Evolutionary conservation across 2,888 invertebrate genomes (phyloP).

Genomic region (Acrobasis suavella): DNA sequence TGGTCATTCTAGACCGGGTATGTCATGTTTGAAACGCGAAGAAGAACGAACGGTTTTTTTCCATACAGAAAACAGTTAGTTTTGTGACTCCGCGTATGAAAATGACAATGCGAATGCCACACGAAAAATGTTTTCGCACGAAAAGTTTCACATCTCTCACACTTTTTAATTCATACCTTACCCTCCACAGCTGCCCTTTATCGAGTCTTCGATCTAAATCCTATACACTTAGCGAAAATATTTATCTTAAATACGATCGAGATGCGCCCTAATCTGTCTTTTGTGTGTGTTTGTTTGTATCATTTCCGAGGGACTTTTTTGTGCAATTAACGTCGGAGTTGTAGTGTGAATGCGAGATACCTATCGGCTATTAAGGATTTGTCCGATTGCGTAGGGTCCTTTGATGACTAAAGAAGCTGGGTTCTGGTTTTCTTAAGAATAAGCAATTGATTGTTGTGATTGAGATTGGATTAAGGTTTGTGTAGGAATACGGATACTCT

Average conservation of each 20-base stretch:
- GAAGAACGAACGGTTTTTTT: too few relatives aligned
- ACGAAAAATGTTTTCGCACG: too few relatives aligned
- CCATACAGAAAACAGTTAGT: too few relatives aligned
- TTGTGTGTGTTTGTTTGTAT: slow-evolving; percentile 73
- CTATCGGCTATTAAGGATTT: slow-evolving; percentile 43
- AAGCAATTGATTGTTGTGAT: slow-evolving; percentile 12
- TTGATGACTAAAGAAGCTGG: slow-evolving; percentile 29
- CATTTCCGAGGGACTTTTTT: slow-evolving; percentile 65
- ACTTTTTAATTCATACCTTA: not conserved
- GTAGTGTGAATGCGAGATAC: slow-evolving; percentile 62
- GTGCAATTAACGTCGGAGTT: slow-evolving; percentile 74
- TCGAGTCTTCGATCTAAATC: slow-evolving; percentile 72
- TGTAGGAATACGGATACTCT: too few relatives aligned
- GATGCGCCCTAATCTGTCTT: slow-evolving; percentile 77
- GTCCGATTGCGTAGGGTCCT: slow-evolving; percentile 49
- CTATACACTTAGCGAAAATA: slow-evolving; percentile 75
- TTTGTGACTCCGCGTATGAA: too few relatives aligned
- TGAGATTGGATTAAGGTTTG: not conserved
- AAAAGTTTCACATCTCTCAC: not conserved
- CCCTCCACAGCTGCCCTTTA: slow-evolving; percentile 71
- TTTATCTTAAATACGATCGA: slow-evolving; percentile 80
- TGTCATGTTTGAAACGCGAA: too few relatives aligned
- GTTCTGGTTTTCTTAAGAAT: slow-evolving; percentile 12
- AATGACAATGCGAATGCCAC: too few relatives aligned
- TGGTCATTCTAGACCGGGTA: too few relatives aligned